Evolutionary conservation across 2,888 invertebrate species (phyloP), one percentile per base, ranked within the genome.

Genomic region (Rhingia rostrata): DNA sequence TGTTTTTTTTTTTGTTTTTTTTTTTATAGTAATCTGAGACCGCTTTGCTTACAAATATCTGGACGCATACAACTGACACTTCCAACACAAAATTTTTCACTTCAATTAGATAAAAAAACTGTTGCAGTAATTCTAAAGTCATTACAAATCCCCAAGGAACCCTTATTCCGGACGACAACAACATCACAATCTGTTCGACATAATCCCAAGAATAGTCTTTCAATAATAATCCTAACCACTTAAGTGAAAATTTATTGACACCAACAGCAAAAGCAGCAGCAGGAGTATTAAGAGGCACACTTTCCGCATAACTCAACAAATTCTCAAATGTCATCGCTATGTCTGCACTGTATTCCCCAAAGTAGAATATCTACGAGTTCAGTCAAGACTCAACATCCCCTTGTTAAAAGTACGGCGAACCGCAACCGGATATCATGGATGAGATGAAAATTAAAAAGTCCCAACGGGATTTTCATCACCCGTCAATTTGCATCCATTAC

Each of bases 381-480:
- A 63, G 69, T 69, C 32, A 58, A 74, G 60, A 60, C 54, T 63
- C 47, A 30, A 63, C 41, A 51, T 74, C 66, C 56, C 63, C 14
- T 12, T 43, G 39, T 47, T 56, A 49, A 43, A 37, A 37, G 67
- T 33, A 60, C 56, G 47, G 22, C 47, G 54, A 80, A 83, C 84
- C 80, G 80, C 84, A 84, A 80, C 80, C 84, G 84, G 84, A 84
- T 80, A 84, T 74, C 69, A 54, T 66, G 69, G 74, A 70, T 72
- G 66, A 61, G 61, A 72, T 53, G 37, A 33, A 72, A 82, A 56
- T 69, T 64, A n/a, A 47, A 61, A 69, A 70, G 51, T 84, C 80
- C 84, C 84, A 74, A 70, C 45, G 84, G 84, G 70, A 74, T 72
- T 61, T 61, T 80, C 74, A 80, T 75, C 84, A 70, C 70, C 75